These are phyloP conservation scores for Keiferia lycopersicella DNA, from an alignment of 2,888 invertebrate species.

Conservation along the genomic window DNA sequence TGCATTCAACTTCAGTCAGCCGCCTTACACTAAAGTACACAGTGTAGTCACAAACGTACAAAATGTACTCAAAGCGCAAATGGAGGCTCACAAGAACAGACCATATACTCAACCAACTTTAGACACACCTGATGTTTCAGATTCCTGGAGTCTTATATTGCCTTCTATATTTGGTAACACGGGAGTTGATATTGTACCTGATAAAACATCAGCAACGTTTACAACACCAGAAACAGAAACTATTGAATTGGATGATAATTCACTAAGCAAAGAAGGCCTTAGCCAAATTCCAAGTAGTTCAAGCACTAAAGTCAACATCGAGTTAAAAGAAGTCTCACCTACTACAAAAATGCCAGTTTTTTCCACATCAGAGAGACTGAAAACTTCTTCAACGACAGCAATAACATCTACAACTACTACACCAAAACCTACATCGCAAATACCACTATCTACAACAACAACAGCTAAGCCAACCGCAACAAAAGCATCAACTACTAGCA, in stretches of 20 bases:
- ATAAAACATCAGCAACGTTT: slow-evolving; percentile 67
- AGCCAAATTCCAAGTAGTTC: slow-evolving; percentile 48
- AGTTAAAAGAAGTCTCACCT: slow-evolving; percentile 34
- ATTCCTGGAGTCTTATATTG: slow-evolving; percentile 90
- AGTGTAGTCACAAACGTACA: slow-evolving; percentile 92
- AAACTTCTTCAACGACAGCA: slow-evolving; percentile 36
- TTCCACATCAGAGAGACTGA: slow-evolving; percentile 32
- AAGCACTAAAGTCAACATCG: slow-evolving; percentile 40
- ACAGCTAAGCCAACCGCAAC: slow-evolving; percentile 36
- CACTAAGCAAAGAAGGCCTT: slow-evolving; percentile 59
- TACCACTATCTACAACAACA: slow-evolving; percentile 38
- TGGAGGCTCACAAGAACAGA: slow-evolving; percentile 83
- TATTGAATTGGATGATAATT: slow-evolving; percentile 55
- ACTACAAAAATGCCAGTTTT: slow-evolving; percentile 39
- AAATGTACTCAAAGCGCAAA: slow-evolving; percentile 90
- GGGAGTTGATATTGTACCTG: slow-evolving; percentile 82
- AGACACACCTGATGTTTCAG: slow-evolving; percentile 87
- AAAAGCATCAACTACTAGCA: slow-evolving; percentile 31
- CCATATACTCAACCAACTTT: slow-evolving; percentile 73
- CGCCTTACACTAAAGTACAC: slow-evolving; percentile 86
- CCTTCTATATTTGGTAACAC: slow-evolving; percentile 90
- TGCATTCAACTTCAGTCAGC: slow-evolving; percentile 74
- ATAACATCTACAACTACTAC: slow-evolving; percentile 38
- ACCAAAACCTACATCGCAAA: slow-evolving; percentile 38
- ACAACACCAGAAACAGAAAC: slow-evolving; percentile 73